phyloP scores from a whole-genome alignment of 2,113 vertebrate species.

The Sigmodon hispidus region DNA sequence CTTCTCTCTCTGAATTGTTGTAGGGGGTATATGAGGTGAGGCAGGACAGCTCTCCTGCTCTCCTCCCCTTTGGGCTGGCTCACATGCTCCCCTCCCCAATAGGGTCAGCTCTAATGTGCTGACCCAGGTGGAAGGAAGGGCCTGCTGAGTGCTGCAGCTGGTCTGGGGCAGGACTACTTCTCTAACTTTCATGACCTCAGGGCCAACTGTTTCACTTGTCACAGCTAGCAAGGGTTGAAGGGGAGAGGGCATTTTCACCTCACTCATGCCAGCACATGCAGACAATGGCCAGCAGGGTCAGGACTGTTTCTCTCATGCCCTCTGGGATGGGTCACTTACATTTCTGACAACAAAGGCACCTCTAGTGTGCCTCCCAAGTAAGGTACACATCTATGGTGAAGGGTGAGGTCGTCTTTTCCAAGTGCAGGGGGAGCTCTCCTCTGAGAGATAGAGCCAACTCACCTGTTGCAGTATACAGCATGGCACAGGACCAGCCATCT shows the following conservation, averaged over 20 bases:
- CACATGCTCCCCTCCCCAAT: neutral
- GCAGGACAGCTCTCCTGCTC: neutral
- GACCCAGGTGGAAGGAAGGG: neutral
- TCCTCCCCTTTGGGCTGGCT: neutral
- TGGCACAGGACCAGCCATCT: neutral
- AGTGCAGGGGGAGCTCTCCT: neutral
- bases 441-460: neutral
- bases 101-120: neutral
- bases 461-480: neutral
- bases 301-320: neutral
- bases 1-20: neutral
- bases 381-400: neutral
- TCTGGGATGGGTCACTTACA: neutral
- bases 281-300: neutral
- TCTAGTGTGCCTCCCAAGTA: neutral
- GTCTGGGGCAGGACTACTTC: neutral
- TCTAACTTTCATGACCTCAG: neutral
- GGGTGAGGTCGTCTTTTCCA: neutral
- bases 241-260: neutral
- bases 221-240: neutral
- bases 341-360: neutral
- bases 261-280: neutral
- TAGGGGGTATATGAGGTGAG: neutral
- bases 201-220: neutral
- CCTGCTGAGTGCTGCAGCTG: neutral